Conservation (phyloP, 1,140 invertebrate species). For the Agrilus planipennis region DNA sequence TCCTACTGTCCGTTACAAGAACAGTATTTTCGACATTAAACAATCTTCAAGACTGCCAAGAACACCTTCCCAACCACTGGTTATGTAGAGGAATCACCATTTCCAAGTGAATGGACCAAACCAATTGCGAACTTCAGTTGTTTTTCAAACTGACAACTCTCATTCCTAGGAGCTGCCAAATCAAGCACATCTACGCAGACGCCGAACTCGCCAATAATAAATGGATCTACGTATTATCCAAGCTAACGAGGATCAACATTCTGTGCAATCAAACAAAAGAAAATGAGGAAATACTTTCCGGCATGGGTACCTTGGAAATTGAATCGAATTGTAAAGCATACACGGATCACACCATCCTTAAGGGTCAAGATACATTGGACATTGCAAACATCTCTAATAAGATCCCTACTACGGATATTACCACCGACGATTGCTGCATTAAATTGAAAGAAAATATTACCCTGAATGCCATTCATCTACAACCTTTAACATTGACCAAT, state of each 20-base stretch:
- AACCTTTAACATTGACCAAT: constrained; percentile 6
- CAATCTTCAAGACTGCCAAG: background rate
- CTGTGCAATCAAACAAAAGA: background rate
- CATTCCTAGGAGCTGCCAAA: constrained; percentile 3
- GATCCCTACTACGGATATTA: constrained; percentile 7
- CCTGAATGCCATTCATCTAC: background rate
- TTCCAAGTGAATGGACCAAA: background rate
- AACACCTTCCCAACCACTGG: constrained; percentile 1
- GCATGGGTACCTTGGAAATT: background rate
- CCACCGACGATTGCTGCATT: constrained; percentile 3
- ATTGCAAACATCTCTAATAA: background rate
- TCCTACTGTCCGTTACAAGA: constrained; percentile 2
- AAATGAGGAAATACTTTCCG: background rate
- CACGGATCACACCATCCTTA: background rate
- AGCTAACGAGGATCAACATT: constrained; percentile 1
- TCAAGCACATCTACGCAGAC: background rate
- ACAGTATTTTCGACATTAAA: background rate
- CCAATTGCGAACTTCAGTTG: background rate
- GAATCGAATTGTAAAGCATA: constrained; percentile 3
- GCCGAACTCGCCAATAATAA: background rate
- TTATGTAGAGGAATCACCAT: background rate
- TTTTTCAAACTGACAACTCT: background rate
- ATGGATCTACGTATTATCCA: constrained; percentile 3
- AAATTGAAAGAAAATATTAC: background rate
- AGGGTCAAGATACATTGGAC: background rate